These are phyloP conservation scores for Eristalinus aeneus DNA, from an alignment of 2,888 invertebrate species.

Conservation along the genomic window DNA sequence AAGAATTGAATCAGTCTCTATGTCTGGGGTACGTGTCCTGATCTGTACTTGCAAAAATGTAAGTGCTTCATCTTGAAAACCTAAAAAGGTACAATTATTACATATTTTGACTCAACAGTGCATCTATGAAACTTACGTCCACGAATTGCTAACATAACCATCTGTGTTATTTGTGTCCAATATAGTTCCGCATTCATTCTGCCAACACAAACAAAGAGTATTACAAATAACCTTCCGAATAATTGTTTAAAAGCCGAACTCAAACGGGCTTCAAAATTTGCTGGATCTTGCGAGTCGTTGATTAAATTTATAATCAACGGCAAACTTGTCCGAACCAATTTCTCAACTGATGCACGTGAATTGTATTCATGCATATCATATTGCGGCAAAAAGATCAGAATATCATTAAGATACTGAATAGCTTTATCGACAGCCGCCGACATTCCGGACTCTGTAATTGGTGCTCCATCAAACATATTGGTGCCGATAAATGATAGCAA, in stretches of 20 bases:
- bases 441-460: conserved; percentile 76
- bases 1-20: conserved; percentile 32
- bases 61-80: conserved; percentile 76
- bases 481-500: conserved; percentile 75
- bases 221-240: conserved; percentile 77
- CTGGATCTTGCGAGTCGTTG: conserved; percentile 71
- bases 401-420: conserved; percentile 76
- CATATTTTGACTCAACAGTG: conserved; percentile 12
- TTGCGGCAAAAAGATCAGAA: conserved; percentile 76
- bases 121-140: conserved; percentile 24
- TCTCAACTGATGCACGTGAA: conserved; percentile 78
- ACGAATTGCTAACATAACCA: conserved; percentile 72
- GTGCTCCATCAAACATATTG: conserved; percentile 75
- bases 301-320: conserved; percentile 76
- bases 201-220: conserved; percentile 78
- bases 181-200: conserved; percentile 77
- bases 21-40: conserved; percentile 74
- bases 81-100: conserved; percentile 65
- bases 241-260: conserved; percentile 76
- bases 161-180: conserved; percentile 77
- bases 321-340: conserved; percentile 76
- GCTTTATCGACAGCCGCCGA: conserved; percentile 75
- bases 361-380: conserved; percentile 78
- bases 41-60: conserved; percentile 75
- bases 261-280: conserved; percentile 76